Percentiles rank a stretch among this genome's conserved stretches.
Conservation (phyloP, 1,140 invertebrate species). For the Littorina saxatilis region DNA sequence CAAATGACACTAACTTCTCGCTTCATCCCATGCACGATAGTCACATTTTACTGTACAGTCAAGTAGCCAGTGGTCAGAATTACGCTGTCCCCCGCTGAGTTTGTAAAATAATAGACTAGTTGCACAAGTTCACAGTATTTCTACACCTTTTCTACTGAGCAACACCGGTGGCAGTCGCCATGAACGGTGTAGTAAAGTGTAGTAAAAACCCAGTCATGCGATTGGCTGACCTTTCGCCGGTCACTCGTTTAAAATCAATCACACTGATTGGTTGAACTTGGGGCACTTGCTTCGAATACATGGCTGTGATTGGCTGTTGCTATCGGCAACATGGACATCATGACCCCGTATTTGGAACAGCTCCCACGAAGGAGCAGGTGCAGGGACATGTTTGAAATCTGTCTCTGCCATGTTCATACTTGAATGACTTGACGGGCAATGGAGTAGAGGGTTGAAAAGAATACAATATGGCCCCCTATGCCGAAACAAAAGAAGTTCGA, state of each 20-base stretch:
- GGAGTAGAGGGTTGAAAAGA: not conserved
- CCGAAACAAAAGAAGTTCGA: slow-evolving; percentile 8
- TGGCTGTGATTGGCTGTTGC: slow-evolving; percentile 52
- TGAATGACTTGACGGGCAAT: slow-evolving; percentile 12
- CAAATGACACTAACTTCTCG: not conserved
- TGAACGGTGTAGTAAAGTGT: slow-evolving; percentile 33
- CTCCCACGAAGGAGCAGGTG: slow-evolving; percentile 48
- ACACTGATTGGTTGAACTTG: slow-evolving; percentile 17
- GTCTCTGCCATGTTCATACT: slow-evolving; percentile 26
- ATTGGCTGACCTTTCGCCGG: slow-evolving; percentile 33
- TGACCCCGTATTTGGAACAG: slow-evolving; percentile 58
- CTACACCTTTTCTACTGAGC: not conserved
- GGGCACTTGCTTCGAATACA: slow-evolving; percentile 48
- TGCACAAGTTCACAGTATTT: not conserved
- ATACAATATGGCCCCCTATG: not conserved
- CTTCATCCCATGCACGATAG: not conserved
- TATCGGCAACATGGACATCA: slow-evolving; percentile 52
- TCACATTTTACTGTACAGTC: not conserved
- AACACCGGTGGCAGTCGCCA: not conserved
- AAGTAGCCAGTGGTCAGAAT: not conserved
- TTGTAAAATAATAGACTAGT: too few species aligned
- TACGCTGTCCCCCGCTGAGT: too few species aligned
- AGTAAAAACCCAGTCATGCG: slow-evolving; percentile 37
- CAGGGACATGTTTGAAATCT: slow-evolving; percentile 24
- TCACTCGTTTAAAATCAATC: slow-evolving; percentile 31